Percentiles rank a stretch among this genome's conserved stretches.
phyloP scores from a whole-genome alignment of 2,113 vertebrate genomes.

The Crocuta crocuta region DNA sequence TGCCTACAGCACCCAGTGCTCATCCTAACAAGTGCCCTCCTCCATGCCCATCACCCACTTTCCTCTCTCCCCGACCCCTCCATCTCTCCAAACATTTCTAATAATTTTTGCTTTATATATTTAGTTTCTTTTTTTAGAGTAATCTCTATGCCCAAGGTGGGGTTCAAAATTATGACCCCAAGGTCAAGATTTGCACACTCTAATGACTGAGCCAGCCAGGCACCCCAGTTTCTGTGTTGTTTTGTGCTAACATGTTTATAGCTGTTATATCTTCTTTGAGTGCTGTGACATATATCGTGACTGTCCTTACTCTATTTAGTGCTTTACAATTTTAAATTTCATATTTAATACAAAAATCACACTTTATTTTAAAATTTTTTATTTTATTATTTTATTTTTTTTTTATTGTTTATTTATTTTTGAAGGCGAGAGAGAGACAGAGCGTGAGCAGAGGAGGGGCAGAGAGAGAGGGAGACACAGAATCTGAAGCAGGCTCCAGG shows the following conservation, averaged over 20 bases:
- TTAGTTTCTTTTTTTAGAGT: not conserved
- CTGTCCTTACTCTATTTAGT: not conserved
- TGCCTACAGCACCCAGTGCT: no score
- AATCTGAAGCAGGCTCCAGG: no score
- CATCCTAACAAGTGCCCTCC: no score
- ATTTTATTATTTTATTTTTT: no score
- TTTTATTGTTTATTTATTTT: no score
- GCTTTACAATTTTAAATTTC: not conserved
- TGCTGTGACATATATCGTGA: not conserved
- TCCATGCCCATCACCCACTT: no score
- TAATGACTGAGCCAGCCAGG: not conserved
- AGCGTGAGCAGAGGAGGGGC: no score
- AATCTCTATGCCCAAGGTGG: not conserved
- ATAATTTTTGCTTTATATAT: slow-evolving; percentile 2
- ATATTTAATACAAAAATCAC: not conserved
- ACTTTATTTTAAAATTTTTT: not conserved
- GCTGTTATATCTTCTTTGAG: not conserved
- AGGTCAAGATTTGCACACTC: not conserved
- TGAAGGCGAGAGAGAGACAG: no score
- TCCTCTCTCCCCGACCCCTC: no score
- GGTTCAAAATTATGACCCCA: not conserved
- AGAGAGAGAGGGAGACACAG: no score
- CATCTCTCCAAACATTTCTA: not conserved
- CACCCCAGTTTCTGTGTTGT: not conserved
- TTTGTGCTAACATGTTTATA: not conserved